Percentiles rank a stretch among this genome's conserved stretches.
phyloP scores from a whole-genome alignment of 2,113 vertebrate genomes.

The Passer montanus region DNA sequence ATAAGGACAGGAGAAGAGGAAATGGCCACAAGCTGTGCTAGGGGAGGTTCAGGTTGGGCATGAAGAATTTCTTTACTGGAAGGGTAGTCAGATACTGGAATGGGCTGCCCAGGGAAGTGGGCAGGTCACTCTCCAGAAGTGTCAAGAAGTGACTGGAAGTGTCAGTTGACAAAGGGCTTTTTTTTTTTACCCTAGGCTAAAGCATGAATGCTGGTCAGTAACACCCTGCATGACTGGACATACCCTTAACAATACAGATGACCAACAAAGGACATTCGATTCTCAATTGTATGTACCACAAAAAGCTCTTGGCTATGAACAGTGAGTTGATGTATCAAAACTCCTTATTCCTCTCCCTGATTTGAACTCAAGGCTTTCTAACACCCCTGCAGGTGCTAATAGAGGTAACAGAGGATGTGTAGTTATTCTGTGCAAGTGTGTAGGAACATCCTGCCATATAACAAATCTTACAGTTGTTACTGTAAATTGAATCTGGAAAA shows the following conservation, averaged over 20 bases:
- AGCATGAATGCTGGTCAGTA: neutral
- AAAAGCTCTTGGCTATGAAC: neutral
- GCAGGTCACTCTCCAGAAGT: neutral
- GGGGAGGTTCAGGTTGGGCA: neutral
- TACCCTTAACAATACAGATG: neutral
- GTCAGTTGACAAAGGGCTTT: neutral
- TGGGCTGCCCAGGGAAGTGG: neutral
- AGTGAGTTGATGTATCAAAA: neutral
- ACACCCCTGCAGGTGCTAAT: neutral
- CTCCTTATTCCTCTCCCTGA: neutral
- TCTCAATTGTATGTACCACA: neutral
- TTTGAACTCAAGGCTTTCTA: neutral
- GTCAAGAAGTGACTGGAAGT: neutral
- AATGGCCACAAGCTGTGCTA: neutral
- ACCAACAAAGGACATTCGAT: neutral
- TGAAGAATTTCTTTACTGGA: neutral
- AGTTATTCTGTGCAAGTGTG: neutral
- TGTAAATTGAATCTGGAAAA: neutral
- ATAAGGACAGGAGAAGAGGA: neutral
- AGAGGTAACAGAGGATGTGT: neutral
- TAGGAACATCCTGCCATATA: neutral
- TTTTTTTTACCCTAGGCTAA: neutral
- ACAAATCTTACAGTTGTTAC: neutral
- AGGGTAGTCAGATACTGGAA: neutral
- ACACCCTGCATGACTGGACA: neutral